These are phyloP conservation scores for Polyergus mexicanus DNA, from an alignment of 1,140 invertebrate species.

Conservation along the genomic window DNA sequence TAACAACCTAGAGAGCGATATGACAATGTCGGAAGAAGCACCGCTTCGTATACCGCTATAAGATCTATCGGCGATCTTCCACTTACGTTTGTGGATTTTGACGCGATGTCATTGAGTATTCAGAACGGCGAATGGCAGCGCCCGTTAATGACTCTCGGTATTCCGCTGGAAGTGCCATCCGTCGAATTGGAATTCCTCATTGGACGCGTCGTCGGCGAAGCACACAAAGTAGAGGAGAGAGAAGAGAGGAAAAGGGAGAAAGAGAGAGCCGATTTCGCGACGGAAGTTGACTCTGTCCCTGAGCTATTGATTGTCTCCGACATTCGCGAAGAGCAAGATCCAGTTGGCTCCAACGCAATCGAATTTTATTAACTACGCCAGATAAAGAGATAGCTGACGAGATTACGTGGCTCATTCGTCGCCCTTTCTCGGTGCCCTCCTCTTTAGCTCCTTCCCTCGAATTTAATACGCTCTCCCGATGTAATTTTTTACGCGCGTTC, in stretches of 20 bases:
- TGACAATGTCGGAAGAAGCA: neutral
- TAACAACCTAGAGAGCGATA: conserved; percentile 15
- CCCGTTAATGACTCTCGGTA: conserved; percentile 55
- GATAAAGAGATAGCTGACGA: conserved; percentile 39
- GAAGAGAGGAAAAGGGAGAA: neutral
- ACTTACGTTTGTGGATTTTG: conserved; percentile 59
- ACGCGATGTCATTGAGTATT: conserved; percentile 57
- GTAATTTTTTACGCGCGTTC: conserved; percentile 45
- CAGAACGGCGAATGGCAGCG: conserved; percentile 54
- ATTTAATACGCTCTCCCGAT: conserved; percentile 26
- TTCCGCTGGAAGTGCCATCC: conserved; percentile 44
- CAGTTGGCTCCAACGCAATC: conserved; percentile 47
- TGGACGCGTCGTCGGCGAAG: conserved; percentile 40
- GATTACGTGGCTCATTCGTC: conserved; percentile 33
- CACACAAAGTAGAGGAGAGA: conserved; percentile 27
- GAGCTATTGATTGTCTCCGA: conserved; percentile 29
- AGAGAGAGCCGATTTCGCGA: conserved; percentile 14
- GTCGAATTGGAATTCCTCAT: conserved; percentile 61
- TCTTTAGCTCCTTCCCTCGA: conserved; percentile 6
- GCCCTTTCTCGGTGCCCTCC: neutral
- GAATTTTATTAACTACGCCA: conserved; percentile 22
- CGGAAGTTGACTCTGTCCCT: conserved; percentile 19
- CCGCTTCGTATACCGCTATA: neutral
- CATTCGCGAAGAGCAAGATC: conserved; percentile 20
- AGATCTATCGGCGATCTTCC: conserved; percentile 39